Evolutionary conservation across 1,140 invertebrate genomes (phyloP).

Genomic region (Caenorhabditis inopinata): DNA sequence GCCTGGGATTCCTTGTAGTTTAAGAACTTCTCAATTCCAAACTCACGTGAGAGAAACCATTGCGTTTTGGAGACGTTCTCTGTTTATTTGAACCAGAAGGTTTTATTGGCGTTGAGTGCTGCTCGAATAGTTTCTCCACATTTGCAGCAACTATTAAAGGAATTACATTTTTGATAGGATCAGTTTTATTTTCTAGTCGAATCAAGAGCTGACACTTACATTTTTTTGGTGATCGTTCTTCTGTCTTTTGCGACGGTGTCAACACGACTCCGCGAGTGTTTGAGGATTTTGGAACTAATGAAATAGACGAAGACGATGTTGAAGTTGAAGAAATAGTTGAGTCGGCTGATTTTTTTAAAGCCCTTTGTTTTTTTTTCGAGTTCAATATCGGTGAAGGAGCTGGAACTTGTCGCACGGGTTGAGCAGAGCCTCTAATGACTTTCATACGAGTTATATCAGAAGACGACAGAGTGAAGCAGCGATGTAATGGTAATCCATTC

Average conservation of each 20-base stretch:
- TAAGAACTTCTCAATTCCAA: neutral
- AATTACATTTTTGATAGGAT: neutral
- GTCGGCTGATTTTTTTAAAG: neutral
- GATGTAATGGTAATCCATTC: constrained; percentile 18
- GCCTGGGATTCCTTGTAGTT: neutral
- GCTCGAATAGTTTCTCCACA: constrained; percentile 29
- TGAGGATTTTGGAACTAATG: neutral
- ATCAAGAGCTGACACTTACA: neutral
- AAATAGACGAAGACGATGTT: neutral
- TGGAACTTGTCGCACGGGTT: neutral
- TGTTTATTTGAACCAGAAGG: neutral
- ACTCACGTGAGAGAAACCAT: neutral
- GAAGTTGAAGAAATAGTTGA: neutral
- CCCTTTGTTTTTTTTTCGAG: neutral
- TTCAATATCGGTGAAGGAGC: neutral
- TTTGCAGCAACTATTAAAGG: neutral
- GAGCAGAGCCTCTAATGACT: neutral
- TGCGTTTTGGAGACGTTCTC: neutral
- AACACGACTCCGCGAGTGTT: neutral
- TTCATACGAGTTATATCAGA: neutral
- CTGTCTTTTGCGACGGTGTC: neutral
- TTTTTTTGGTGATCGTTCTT: neutral
- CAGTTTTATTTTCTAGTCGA: no score
- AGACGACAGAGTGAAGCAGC: neutral
- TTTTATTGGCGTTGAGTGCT: neutral